These are phyloP conservation scores for Charanyca ferruginea DNA, from an alignment of 2,888 invertebrate genomes.

Conservation along the genomic window DNA sequence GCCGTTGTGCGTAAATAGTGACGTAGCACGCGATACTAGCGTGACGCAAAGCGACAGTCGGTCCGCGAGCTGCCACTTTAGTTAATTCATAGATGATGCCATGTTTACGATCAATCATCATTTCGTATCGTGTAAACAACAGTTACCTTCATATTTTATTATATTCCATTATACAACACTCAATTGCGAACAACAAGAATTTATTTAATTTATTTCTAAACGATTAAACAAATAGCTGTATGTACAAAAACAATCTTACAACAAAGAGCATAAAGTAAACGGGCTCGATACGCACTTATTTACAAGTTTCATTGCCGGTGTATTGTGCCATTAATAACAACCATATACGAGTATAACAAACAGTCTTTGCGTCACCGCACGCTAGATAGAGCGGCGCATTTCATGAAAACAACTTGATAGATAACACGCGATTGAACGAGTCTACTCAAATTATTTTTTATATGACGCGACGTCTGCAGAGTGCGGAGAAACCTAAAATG, in stretches of 20 bases:
- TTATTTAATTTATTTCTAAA: constrained; percentile 16
- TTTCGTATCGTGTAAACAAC: constrained; percentile 30
- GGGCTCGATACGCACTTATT: constrained; percentile 62
- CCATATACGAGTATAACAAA: constrained; percentile 52
- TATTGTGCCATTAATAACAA: constrained; percentile 62
- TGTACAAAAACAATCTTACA: constrained; percentile 43
- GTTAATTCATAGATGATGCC: constrained; percentile 50
- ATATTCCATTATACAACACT: constrained; percentile 19
- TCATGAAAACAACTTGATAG: constrained; percentile 75
- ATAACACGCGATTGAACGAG: constrained; percentile 65
- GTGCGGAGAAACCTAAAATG: constrained; percentile 52
- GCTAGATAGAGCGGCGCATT: constrained; percentile 60
- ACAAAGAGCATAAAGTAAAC: constrained; percentile 53
- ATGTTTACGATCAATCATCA: constrained; percentile 52
- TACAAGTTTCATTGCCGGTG: constrained; percentile 58
- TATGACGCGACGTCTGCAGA: constrained; percentile 8
- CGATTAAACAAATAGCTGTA: constrained; percentile 24
- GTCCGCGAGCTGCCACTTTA: constrained; percentile 24
- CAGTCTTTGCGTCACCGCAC: constrained; percentile 71
- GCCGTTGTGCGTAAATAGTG: constrained; percentile 80
- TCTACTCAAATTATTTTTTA: constrained; percentile 40
- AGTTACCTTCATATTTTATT: constrained; percentile 3
- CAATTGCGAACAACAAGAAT: constrained; percentile 15
- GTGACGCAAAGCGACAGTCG: constrained; percentile 73
- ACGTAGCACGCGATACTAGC: constrained; percentile 81